Conservation (phyloP, 2,888 invertebrate species). For the Bimastos eiseni region DNA sequence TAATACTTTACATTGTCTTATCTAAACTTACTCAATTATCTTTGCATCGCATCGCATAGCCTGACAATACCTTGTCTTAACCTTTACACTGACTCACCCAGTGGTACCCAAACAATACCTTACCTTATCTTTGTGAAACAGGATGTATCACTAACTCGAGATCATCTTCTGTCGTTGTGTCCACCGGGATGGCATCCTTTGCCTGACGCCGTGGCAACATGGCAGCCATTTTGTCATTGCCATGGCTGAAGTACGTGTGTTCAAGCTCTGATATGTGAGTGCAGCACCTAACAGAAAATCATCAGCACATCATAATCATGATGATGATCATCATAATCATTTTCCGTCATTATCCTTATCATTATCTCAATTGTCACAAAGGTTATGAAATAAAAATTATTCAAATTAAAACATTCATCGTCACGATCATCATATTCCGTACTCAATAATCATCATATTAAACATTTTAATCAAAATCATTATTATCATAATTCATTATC, state of each 20-base stretch:
- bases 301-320: neutral
- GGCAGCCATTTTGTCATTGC: slow-evolving; percentile 23
- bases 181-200: slow-evolving; percentile 14
- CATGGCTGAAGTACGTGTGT: slow-evolving; percentile 78
- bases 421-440: neutral
- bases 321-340: neutral
- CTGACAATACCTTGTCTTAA: neutral
- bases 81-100: neutral
- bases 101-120: neutral
- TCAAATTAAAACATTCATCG: neutral
- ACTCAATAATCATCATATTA: neutral
- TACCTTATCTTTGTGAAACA: neutral
- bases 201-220: slow-evolving; percentile 21
- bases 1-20: neutral
- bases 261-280: slow-evolving; percentile 89
- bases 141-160: slow-evolving; percentile 23
- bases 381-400: neutral
- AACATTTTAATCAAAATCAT: neutral
- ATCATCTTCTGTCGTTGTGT: slow-evolving; percentile 17
- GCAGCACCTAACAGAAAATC: slow-evolving; percentile 70
- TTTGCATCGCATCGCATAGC: neutral
- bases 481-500: neutral
- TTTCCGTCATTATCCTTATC: neutral
- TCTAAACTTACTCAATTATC: neutral
- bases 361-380: neutral